These are phyloP conservation scores for Hydrozoanthus tunicans DNA, from an alignment of 64 coral and sea anemone genomes.

Conservation along the genomic window DNA sequence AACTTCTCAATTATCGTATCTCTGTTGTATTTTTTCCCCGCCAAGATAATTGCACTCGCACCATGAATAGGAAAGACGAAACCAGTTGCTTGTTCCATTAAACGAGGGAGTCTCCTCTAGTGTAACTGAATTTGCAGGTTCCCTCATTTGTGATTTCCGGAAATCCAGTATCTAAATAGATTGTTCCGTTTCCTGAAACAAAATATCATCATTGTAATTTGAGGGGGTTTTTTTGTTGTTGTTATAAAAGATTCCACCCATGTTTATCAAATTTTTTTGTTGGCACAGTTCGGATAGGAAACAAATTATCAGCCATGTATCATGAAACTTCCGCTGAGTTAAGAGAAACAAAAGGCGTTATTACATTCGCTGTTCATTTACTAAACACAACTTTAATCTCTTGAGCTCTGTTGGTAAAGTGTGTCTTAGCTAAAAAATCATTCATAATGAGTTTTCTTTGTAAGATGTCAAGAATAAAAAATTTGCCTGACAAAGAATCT, in stretches of 20 bases:
- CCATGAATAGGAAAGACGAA: too few species aligned
- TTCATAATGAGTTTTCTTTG: conserved; percentile 54
- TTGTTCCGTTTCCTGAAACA: conserved; percentile 73
- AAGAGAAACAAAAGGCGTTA: neutral
- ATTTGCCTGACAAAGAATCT: conserved; percentile 28
- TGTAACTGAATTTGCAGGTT: conserved; percentile 23
- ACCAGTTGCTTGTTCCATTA: too few species aligned
- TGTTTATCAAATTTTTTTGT: neutral
- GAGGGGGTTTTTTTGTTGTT: neutral
- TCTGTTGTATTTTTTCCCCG: too few species aligned
- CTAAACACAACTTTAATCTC: conserved; percentile 8
- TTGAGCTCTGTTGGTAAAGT: conserved; percentile 34
- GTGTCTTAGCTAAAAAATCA: conserved; percentile 25
- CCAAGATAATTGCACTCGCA: too few species aligned
- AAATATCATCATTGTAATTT: conserved; percentile 47
- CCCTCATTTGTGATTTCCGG: conserved; percentile 37
- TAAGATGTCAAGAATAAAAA: conserved; percentile 27
- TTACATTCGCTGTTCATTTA: neutral
- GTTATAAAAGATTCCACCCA: conserved; percentile 32
- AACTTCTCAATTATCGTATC: too few species aligned
- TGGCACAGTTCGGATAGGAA: neutral
- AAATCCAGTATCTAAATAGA: conserved; percentile 67
- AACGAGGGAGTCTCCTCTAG: conserved; percentile 10
- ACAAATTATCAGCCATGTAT: neutral
- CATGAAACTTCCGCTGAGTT: neutral